These are phyloP conservation scores for Polymixis lichenea DNA, from an alignment of 2,888 invertebrate species.

Conservation along the genomic window DNA sequence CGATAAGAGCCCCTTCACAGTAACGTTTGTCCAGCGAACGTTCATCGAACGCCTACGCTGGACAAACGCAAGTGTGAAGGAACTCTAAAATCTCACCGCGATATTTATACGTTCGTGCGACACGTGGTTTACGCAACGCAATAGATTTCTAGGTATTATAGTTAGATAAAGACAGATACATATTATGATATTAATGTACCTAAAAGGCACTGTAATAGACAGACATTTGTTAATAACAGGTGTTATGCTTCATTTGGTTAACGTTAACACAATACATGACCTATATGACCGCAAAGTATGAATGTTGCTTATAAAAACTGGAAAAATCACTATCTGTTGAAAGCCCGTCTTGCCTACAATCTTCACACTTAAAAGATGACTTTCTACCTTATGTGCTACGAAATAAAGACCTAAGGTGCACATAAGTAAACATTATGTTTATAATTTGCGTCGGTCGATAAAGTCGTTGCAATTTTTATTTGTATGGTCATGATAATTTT, in stretches of 20 bases:
- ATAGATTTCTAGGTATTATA: no score
- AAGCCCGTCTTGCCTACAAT: neutral
- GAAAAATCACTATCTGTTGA: conserved; percentile 11
- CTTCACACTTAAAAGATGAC: neutral
- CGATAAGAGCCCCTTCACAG: no score
- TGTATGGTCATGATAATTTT: conserved; percentile 14
- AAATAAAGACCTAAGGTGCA: conserved; percentile 16
- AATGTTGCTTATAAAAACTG: conserved; percentile 36
- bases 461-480: conserved; percentile 18
- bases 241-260: conserved; percentile 31
- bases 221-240: neutral
- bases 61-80: no score
- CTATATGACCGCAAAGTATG: conserved; percentile 25
- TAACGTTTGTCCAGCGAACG: no score
- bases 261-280: conserved; percentile 40
- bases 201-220: neutral
- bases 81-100: no score
- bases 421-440: neutral
- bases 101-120: no score
- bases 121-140: no score
- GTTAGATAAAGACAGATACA: no score
- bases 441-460: conserved; percentile 3
- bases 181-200: no score
- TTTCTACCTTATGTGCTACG: neutral
- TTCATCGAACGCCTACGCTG: no score